Evolutionary conservation across 1,140 invertebrate genomes (phyloP).

Genomic region (Zaprionus capensis): DNA sequence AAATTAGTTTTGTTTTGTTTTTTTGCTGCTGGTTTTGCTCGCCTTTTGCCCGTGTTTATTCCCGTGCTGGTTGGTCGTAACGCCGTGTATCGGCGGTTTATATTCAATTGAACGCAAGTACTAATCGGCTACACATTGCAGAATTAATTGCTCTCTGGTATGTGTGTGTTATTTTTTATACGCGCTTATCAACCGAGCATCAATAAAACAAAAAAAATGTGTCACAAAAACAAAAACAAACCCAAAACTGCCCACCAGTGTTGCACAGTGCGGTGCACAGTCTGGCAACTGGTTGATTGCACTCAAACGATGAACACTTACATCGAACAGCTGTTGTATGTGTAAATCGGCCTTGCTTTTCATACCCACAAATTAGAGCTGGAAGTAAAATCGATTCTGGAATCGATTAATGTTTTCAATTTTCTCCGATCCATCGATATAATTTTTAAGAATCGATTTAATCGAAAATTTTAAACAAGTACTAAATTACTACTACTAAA

Average conservation of each 20-base stretch:
- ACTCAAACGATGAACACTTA: not conserved
- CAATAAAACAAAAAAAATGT: conserved; percentile 49
- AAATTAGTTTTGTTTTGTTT: conserved; percentile 36
- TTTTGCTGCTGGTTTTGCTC: conserved; percentile 13
- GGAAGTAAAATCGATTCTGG: no score
- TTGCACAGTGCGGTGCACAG: conserved; percentile 17
- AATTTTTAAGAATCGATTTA: no score
- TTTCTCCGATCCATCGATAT: no score
- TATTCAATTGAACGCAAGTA: conserved; percentile 34
- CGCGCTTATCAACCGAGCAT: conserved; percentile 48
- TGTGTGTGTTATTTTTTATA: conserved; percentile 27
- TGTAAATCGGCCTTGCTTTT: no score
- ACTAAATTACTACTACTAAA: no score
- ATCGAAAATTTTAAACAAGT: no score
- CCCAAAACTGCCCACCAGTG: conserved; percentile 37
- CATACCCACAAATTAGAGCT: no score
- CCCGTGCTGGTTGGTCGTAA: conserved; percentile 11
- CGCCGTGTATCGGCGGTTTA: conserved; percentile 31
- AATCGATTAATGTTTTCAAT: no score
- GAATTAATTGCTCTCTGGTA: conserved; percentile 27
- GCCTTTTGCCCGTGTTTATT: conserved; percentile 12
- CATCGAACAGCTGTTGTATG: no score
- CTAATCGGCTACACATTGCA: conserved; percentile 34
- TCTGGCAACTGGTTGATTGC: not conserved
- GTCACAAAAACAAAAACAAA: conserved; percentile 45